phyloP scores from a whole-genome alignment of 2,888 invertebrate genomes.

The Nymphalis urticae region DNA sequence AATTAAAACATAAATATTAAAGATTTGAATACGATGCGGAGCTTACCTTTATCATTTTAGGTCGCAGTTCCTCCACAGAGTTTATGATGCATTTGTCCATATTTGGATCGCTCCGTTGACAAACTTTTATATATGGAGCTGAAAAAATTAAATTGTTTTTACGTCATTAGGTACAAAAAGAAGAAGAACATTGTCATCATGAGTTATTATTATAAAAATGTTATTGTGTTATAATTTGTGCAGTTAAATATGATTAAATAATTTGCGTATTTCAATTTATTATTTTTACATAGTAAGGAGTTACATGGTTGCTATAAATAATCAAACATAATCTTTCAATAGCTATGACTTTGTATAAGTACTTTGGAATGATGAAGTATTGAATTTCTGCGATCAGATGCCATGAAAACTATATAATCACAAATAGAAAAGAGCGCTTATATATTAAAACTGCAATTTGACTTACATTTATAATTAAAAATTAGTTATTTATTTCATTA shows the following conservation, averaged over 20 bases:
- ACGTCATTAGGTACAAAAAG: background rate
- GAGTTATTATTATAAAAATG: too few relatives aligned
- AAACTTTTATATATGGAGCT: conserved; percentile 85
- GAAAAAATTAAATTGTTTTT: conserved; percentile 49
- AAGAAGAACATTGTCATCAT: background rate
- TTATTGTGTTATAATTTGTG: too few relatives aligned
- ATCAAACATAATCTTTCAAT: background rate
- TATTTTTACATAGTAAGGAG: background rate
- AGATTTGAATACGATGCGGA: too few relatives aligned
- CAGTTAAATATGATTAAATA: background rate
- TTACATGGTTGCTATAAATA: background rate
- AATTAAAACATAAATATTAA: too few relatives aligned
- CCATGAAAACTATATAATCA: background rate
- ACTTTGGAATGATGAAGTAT: conserved; percentile 16
- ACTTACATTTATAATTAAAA: too few relatives aligned
- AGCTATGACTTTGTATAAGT: background rate
- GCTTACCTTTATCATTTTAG: conserved; percentile 78
- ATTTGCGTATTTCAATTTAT: background rate
- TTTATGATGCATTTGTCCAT: conserved; percentile 83
- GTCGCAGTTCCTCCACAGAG: conserved; percentile 82
- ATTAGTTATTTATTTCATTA: too few relatives aligned
- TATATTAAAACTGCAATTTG: too few relatives aligned
- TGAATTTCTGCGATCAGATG: conserved; percentile 11
- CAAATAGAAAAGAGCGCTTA: background rate
- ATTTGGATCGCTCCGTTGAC: conserved; percentile 83